Conservation (phyloP, 1,140 invertebrate genomes). For the Cotesia typhae region DNA sequence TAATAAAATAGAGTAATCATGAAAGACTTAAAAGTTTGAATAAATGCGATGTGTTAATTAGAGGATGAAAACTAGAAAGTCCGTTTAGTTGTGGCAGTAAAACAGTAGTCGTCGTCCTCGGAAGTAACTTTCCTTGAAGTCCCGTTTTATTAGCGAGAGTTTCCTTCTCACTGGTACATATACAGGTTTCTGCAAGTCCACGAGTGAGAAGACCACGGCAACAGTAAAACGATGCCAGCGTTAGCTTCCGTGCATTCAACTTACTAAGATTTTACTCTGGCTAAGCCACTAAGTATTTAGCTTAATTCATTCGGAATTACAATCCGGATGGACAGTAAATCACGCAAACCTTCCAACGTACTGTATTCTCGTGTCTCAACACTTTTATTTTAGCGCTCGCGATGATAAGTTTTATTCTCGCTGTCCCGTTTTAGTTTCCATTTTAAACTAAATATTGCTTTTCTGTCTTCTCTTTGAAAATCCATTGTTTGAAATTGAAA, state of each 20-base stretch:
- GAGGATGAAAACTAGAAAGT: slow-evolving; percentile 38
- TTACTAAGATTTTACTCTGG: slow-evolving; percentile 33
- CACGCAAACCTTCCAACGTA: slow-evolving; percentile 20
- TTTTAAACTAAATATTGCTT: no score
- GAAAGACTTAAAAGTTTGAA: slow-evolving; percentile 33
- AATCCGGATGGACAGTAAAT: slow-evolving; percentile 34
- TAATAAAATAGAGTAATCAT: background rate
- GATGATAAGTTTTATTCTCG: no score
- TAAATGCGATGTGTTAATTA: slow-evolving; percentile 43
- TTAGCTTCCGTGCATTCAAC: slow-evolving; percentile 8
- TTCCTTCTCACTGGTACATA: slow-evolving; percentile 6
- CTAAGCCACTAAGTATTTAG: slow-evolving; percentile 38
- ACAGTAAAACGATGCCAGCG: slow-evolving; percentile 7
- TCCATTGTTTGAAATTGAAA: no score
- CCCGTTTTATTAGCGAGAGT: slow-evolving; percentile 25
- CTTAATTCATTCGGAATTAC: slow-evolving; percentile 38
- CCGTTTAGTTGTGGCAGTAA: slow-evolving; percentile 17
- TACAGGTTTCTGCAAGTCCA: slow-evolving; percentile 24
- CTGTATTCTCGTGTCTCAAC: background rate
- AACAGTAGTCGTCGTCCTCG: slow-evolving; percentile 24
- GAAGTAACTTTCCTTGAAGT: slow-evolving; percentile 31
- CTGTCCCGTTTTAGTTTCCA: no score
- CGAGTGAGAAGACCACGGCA: slow-evolving; percentile 5
- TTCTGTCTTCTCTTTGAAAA: no score
- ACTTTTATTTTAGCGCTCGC: background rate